Percentiles rank a stretch among this genome's conserved stretches.
Evolutionary conservation across 2,797 vertebrate genomes (phyloP).

Genomic region (Mus caroli): DNA sequence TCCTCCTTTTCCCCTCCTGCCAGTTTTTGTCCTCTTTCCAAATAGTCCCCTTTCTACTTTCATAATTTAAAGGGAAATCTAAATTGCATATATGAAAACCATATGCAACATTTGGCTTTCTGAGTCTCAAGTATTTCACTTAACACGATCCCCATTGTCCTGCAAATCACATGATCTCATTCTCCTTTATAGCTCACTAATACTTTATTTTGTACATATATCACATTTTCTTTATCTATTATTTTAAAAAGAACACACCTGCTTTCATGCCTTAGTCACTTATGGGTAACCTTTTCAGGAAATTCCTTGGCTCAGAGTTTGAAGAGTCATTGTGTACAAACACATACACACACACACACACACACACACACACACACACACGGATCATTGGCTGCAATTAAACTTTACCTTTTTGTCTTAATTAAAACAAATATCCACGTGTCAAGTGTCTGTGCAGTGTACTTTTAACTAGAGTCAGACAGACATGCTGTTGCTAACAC

Average conservation of each 20-base stretch:
- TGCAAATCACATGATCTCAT: not conserved
- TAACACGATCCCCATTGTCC: not conserved
- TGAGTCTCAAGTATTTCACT: not conserved
- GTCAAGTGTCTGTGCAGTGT: slow-evolving; percentile 3
- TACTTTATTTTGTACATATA: not conserved
- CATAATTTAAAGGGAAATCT: not conserved
- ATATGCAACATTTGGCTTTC: not conserved
- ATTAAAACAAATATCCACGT: slow-evolving; percentile 44
- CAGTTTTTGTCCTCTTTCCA: not conserved
- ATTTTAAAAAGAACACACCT: slow-evolving; percentile 13
- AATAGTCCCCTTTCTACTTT: not conserved
- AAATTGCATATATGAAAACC: not conserved
- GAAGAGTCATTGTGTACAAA: slow-evolving; percentile 54
- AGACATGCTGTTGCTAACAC: not conserved
- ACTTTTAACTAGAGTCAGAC: slow-evolving; percentile 60
- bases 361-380: not conserved
- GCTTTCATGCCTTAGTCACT: not conserved
- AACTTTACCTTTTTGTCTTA: slow-evolving; percentile 55
- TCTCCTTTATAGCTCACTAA: not conserved
- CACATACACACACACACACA: not conserved
- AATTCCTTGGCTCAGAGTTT: slow-evolving; percentile 34
- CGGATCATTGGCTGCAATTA: not conserved
- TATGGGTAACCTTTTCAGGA: slow-evolving; percentile 31
- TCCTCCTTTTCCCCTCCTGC: not conserved
- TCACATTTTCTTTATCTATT: not conserved